These are phyloP conservation scores for Sycobia sp. DNA, from an alignment of 1,140 invertebrate genomes.

Conservation along the genomic window DNA sequence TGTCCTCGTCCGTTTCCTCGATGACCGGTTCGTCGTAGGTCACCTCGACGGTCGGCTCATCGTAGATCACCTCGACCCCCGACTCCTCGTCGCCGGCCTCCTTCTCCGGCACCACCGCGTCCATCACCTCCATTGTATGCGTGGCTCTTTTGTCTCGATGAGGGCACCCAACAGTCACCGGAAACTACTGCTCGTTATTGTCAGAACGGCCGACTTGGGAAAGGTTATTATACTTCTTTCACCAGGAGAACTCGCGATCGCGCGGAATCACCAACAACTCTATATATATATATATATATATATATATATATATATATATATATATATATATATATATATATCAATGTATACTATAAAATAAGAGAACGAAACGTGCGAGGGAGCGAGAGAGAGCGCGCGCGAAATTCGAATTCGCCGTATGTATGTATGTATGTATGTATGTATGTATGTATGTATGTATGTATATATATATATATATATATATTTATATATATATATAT, in stretches of 20 bases:
- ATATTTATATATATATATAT: too few species aligned
- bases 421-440: too few species aligned
- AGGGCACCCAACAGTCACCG: background rate
- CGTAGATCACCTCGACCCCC: slow-evolving; percentile 52
- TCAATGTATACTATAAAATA: too few species aligned
- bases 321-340: too few species aligned
- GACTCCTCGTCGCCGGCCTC: slow-evolving; percentile 44
- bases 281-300: too few species aligned
- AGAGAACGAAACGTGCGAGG: too few species aligned
- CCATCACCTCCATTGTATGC: slow-evolving; percentile 50
- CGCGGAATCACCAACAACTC: background rate
- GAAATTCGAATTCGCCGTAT: background rate
- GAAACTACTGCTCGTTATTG: background rate
- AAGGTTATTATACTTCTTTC: background rate
- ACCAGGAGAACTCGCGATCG: background rate
- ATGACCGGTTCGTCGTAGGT: slow-evolving; percentile 49
- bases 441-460: too few species aligned
- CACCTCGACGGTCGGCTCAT: slow-evolving; percentile 38
- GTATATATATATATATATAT: too few species aligned
- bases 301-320: background rate
- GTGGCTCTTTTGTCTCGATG: too few species aligned
- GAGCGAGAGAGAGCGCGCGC: too few species aligned
- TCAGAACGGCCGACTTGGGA: background rate
- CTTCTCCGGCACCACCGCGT: slow-evolving; percentile 44
- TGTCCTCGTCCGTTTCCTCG: slow-evolving; percentile 60